Conservation (phyloP, 1,140 invertebrate species). For the Fopius arisanus region DNA sequence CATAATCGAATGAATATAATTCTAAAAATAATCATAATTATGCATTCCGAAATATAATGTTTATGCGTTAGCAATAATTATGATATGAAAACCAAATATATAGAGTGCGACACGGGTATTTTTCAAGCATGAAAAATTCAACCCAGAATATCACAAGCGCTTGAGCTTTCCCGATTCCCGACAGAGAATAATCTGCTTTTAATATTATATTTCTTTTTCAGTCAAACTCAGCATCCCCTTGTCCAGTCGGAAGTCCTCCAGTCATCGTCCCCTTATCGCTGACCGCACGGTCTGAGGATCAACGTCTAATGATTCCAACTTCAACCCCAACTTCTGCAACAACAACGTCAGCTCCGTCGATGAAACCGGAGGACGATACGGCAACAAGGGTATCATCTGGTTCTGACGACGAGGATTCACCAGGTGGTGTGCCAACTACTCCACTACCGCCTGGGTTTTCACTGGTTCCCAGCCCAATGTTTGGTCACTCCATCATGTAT, state of each 20-base stretch:
- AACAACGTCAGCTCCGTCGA: slow-evolving; percentile 50
- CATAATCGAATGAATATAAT: too few relatives aligned
- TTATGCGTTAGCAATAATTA: too few relatives aligned
- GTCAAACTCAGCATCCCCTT: slow-evolving; percentile 59
- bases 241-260: slow-evolving; percentile 70
- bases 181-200: neutral
- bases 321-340: slow-evolving; percentile 48
- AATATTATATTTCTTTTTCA: slow-evolving; percentile 34
- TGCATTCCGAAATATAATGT: too few relatives aligned
- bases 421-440: slow-evolving; percentile 54
- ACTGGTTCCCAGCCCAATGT: slow-evolving; percentile 84
- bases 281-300: slow-evolving; percentile 66
- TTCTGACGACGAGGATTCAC: slow-evolving; percentile 59
- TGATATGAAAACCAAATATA: too few relatives aligned
- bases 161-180: neutral
- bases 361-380: slow-evolving; percentile 59
- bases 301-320: slow-evolving; percentile 42
- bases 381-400: slow-evolving; percentile 56
- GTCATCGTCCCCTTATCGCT: slow-evolving; percentile 70
- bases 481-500: slow-evolving; percentile 87
- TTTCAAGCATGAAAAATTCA: too few relatives aligned
- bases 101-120: too few relatives aligned
- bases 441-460: slow-evolving; percentile 73
- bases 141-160: too few relatives aligned
- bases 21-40: too few relatives aligned